phyloP scores from a whole-genome alignment of 2,113 vertebrate species.

The Myrmecobius fasciatus region DNA sequence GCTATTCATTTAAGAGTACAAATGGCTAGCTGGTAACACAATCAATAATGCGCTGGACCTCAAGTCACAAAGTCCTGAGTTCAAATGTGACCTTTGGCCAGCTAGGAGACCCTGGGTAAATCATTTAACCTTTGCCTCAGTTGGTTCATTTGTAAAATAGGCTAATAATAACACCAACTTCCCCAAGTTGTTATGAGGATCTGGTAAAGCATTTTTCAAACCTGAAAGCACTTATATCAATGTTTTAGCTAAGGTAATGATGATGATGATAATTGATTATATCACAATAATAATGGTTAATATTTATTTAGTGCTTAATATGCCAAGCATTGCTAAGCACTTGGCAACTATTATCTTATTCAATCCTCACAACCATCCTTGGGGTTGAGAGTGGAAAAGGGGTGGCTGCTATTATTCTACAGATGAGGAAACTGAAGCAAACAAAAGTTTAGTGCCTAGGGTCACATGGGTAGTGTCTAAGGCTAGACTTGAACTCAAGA shows the following conservation, averaged over 20 bases:
- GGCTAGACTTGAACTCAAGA: neutral
- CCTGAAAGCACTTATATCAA: neutral
- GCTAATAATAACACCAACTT: neutral
- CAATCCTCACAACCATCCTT: neutral
- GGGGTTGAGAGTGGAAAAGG: no score
- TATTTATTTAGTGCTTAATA: neutral
- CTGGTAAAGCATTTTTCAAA: neutral
- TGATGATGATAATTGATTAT: neutral
- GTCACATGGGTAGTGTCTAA: neutral
- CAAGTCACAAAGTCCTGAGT: neutral
- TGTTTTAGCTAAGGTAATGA: neutral
- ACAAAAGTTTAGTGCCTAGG: neutral
- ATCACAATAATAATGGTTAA: neutral
- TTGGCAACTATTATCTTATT: neutral
- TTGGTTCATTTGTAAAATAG: neutral
- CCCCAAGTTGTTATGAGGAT: neutral
- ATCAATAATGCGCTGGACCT: neutral
- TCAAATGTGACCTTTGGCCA: neutral
- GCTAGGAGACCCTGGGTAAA: neutral
- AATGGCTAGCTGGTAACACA: neutral
- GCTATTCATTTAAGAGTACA: no score
- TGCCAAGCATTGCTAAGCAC: neutral
- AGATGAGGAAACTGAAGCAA: neutral
- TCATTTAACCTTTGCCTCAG: neutral
- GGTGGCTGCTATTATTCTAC: neutral